A percentile compares a stretch with the other conserved stretches of the same genome.
These are phyloP conservation scores for Drosophila ambigua DNA, from an alignment of 1,140 invertebrate species.

Conservation along the genomic window DNA sequence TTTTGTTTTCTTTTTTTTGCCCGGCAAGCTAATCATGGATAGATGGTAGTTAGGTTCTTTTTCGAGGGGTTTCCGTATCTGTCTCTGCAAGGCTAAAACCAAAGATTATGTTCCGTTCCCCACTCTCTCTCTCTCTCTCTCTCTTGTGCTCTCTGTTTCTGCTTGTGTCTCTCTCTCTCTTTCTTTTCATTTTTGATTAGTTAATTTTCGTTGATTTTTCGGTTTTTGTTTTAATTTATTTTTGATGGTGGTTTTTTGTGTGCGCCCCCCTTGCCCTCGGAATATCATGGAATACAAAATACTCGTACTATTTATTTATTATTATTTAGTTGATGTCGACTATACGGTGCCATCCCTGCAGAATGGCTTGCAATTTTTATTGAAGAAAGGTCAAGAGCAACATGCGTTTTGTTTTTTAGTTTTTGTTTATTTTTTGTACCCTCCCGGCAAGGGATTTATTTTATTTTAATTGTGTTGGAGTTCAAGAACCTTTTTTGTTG, in stretches of 20 bases:
- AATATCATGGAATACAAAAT: not conserved
- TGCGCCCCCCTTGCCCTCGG: slow-evolving; percentile 17
- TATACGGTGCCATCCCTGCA: slow-evolving; percentile 90
- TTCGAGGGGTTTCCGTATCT: no score
- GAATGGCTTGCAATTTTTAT: slow-evolving; percentile 88
- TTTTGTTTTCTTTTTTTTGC: no score
- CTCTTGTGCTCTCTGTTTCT: not conserved
- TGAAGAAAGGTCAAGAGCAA: slow-evolving; percentile 87
- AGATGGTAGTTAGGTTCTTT: no score
- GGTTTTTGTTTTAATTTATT: slow-evolving; percentile 43
- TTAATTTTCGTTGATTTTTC: slow-evolving; percentile 33
- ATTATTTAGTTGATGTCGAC: slow-evolving; percentile 88
- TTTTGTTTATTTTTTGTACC: not conserved
- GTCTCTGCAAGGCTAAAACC: no score
- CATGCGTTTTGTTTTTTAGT: not conserved
- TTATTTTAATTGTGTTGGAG: no score
- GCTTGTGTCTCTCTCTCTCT: not conserved
- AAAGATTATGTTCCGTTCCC: no score
- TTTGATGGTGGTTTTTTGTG: slow-evolving; percentile 57
- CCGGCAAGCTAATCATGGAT: no score
- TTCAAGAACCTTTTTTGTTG: slow-evolving; percentile 25
- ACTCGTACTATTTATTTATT: slow-evolving; percentile 5
- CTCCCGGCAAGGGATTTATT: not conserved
- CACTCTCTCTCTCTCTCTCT: no score
- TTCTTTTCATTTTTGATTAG: slow-evolving; percentile 10